A percentile compares a stretch with the other conserved stretches of the same genome.
Conservation (phyloP, 2,113 vertebrate species). For the Prinia subflava region DNA sequence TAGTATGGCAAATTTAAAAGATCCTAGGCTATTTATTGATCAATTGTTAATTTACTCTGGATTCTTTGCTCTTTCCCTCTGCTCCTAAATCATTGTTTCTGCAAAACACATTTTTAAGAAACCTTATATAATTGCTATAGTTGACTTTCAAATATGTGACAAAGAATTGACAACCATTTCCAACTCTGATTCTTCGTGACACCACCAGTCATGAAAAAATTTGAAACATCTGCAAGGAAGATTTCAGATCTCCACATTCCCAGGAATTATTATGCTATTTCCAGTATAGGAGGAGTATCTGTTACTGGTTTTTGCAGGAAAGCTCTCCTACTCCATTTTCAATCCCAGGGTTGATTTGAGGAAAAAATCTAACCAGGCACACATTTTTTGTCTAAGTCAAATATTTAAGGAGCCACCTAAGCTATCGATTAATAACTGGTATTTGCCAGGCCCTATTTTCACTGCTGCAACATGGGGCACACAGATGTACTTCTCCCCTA, state of each 20-base stretch:
- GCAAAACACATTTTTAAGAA: not conserved
- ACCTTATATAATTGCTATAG: not conserved
- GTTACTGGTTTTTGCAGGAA: not conserved
- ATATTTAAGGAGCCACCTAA: not conserved
- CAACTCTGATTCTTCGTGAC: not conserved
- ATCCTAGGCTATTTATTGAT: not conserved
- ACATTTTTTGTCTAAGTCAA: not conserved
- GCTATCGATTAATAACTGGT: fast-evolving
- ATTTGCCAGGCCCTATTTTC: not conserved
- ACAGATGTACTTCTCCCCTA: not conserved
- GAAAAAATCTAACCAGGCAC: not conserved
- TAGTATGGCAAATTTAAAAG: not conserved
- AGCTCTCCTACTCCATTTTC: not conserved
- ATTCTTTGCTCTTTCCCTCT: not conserved
- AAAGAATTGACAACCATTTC: not conserved
- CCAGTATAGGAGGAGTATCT: not conserved
- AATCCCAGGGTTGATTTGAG: not conserved
- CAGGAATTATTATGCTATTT: not conserved
- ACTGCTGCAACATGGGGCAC: not conserved
- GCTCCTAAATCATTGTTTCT: not conserved
- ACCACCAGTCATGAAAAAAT: not conserved
- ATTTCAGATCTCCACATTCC: not conserved
- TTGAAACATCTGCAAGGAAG: not conserved
- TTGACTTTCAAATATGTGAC: not conserved
- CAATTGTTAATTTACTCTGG: not conserved